Evolutionary conservation across 2,888 invertebrate genomes (phyloP), one percentile per base, ranked within the genome.

Genomic region (Microplitis deprimator): DNA sequence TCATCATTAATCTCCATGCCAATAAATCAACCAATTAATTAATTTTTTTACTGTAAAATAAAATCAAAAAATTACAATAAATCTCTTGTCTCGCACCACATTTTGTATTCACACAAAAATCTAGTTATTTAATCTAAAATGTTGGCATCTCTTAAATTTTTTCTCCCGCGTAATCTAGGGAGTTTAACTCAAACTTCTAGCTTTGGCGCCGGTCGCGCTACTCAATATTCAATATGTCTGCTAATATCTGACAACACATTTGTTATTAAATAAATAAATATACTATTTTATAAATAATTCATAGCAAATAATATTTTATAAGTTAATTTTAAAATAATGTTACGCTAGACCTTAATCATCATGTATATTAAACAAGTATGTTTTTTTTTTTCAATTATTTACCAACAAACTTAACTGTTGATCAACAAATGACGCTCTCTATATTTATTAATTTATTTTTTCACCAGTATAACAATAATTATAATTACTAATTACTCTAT

Each of bases 1-100:
- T 84, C 91, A 90, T 83, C 89, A 90, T 82, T 88, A 91, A 91
- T 29, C 29, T 29, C 29, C 29, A 29, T 29, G 3, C 29, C 29
- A 88, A 59, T 8, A 78, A 65, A 68, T 10, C 91, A 91, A 64
- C 7, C 6, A 5, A 6, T 29, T 29, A 60, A 68, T 17, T 38
- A 29, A 29, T 50, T 50, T 50, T 50, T 50, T 50, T 50, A 5
- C 50, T 50, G 50, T 4, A 50, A 50, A 50, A 50, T 50, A 10
- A 6, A 50, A 4, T 29, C 1, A 50, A 50, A 50, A 50, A 13
- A 41, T 41, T 10, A 41, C 10, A 41, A 50, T 13, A 50, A 50
- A 50, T 50, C 6, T 50, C 13, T 50, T 50, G 50, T 50, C 8
- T 4, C 4, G 29, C 29, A 29, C 29, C 29, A 29, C 29, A 29